These are phyloP conservation scores for Pseudopodoces humilis DNA, from an alignment of 2,113 vertebrate species.

Conservation along the genomic window DNA sequence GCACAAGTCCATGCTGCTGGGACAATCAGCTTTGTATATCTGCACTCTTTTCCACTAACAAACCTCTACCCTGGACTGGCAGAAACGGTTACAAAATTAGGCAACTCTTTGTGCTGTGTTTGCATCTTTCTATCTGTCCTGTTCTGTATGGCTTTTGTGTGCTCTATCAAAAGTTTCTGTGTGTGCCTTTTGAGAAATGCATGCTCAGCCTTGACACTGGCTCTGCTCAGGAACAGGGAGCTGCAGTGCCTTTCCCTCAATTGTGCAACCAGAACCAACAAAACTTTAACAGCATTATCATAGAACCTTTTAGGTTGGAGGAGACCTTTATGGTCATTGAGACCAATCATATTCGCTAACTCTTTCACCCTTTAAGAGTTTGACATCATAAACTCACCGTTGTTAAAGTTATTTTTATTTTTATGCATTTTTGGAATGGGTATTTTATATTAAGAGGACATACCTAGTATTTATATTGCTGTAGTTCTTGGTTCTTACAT, in stretches of 20 bases:
- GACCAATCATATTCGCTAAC: background rate
- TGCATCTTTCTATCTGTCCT: background rate
- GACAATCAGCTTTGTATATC: background rate
- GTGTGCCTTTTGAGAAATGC: background rate
- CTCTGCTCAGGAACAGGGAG: background rate
- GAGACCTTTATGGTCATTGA: background rate
- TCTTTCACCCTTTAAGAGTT: background rate
- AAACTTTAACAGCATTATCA: background rate
- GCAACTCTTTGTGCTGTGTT: background rate
- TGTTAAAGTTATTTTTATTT: background rate
- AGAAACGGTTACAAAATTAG: background rate
- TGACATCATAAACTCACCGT: background rate
- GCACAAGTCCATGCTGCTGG: background rate
- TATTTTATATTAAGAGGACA: background rate
- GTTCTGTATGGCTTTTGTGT: background rate
- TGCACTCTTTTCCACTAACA: background rate
- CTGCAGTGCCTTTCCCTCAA: accelerated
- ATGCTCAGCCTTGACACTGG: background rate
- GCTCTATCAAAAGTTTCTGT: accelerated
- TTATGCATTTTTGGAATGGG: background rate
- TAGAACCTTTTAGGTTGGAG: background rate
- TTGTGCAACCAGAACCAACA: accelerated
- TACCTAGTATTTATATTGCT: background rate
- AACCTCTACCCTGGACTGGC: background rate
- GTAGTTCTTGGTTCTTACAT: background rate